Percentiles rank a stretch among this genome's conserved stretches.
Evolutionary conservation across 2,888 invertebrate species (phyloP).

Genomic region (Nephrotoma appendiculata): DNA sequence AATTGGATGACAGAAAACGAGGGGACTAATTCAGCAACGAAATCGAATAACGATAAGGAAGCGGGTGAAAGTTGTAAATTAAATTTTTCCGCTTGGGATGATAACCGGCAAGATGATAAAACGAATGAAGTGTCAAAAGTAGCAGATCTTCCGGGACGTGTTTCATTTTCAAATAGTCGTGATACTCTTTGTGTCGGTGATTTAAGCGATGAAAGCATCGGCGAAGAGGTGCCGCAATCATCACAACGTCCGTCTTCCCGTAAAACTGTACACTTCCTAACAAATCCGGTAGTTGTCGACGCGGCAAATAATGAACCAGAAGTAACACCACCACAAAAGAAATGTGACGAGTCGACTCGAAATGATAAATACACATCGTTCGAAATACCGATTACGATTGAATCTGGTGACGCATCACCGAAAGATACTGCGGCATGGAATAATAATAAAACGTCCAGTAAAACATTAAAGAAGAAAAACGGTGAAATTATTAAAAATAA

Average conservation of each 20-base stretch:
- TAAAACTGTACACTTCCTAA: constrained; percentile 27
- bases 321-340: not conserved
- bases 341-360: not conserved
- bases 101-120: not conserved
- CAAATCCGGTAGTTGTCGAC: constrained; percentile 18
- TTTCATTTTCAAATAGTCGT: constrained; percentile 26
- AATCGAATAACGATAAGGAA: not conserved
- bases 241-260: constrained; percentile 16
- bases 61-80: not conserved
- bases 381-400: not conserved
- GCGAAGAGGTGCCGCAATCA: constrained; percentile 16
- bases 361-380: not conserved
- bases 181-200: constrained; percentile 20
- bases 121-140: not conserved
- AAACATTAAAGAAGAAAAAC: not conserved
- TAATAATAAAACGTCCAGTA: not conserved
- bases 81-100: constrained; percentile 2
- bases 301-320: not conserved
- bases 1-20: not conserved
- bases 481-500: not conserved
- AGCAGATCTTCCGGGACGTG: constrained; percentile 30
- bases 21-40: not conserved
- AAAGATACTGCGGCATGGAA: not conserved
- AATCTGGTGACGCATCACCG: not conserved
- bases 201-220: constrained; percentile 25